Evolutionary conservation across 2,113 vertebrate species (phyloP), one percentile per base, ranked within the genome.

Genomic region (Setophaga coronata): DNA sequence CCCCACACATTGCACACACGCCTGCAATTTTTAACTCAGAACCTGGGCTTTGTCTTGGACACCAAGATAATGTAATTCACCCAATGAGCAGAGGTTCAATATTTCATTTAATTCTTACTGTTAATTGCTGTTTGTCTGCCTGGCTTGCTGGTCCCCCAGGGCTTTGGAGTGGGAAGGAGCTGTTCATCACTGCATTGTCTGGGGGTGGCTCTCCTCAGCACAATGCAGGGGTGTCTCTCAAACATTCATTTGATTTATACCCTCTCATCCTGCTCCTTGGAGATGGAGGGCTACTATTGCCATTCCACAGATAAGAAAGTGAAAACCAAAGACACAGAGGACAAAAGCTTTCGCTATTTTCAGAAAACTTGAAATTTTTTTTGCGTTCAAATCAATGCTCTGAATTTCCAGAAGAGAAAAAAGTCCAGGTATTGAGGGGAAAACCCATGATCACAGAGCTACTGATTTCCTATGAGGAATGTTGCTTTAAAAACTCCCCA

Each of bases 91-190:
- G 67, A 58, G 34, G 48, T 82, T 95, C 92, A 91, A 58, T 95
- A 93, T 81, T 92, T 92, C 77, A 58, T 89, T 84, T 89, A 92
- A 83, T 90, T 72, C 64, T 70, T 66, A 43, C 45, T 74, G 80
- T 91, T 96, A 93, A 95, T 86, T 77, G 50, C 66, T 80, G 50
- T 45, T 87, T 4, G 0, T 71, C 77, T 87, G 72, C 58, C 53
- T 82, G 93, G 47, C 43, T 87, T 9, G 6, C 65, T 79, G 56
- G 23, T 79, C 45, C 53, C 47, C 9, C 53, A 7, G 72, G 89
- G 54, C 57, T 90, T 33, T 86, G 70, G 61, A 54, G 6, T 60
- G 65, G 80, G 58, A 72, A 73, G 58, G 86, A 65, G 14, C 51
- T 40, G 74, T 90, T 94, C 77, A 93, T 93, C 78, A 60, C 84